phyloP scores from a whole-genome alignment of 2,888 invertebrate species.

The Drosophila conformis region DNA sequence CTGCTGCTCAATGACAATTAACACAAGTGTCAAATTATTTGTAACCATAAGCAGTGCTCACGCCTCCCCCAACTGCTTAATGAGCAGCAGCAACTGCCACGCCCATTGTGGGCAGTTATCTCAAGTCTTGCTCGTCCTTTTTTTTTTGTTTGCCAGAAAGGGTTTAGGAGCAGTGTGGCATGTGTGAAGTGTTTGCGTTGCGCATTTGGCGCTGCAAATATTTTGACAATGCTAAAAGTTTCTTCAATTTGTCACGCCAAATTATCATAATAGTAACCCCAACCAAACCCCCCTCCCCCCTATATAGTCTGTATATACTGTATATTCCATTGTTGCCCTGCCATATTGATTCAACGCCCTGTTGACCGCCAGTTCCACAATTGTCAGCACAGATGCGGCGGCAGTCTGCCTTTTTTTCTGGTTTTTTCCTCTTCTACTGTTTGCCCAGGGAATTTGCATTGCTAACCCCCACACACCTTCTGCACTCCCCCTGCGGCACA shows the following conservation, averaged over 20 bases:
- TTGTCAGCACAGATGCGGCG: slow-evolving; percentile 58
- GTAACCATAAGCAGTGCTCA: slow-evolving; percentile 57
- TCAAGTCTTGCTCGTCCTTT: too few relatives aligned
- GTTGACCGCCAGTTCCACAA: slow-evolving; percentile 60
- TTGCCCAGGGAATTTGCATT: slow-evolving; percentile 74
- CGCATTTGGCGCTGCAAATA: slow-evolving; percentile 73
- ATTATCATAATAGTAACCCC: slow-evolving; percentile 70
- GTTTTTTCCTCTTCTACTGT: slow-evolving; percentile 29
- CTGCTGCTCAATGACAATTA: slow-evolving; percentile 72
- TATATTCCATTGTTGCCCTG: slow-evolving; percentile 8
- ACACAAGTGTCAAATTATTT: slow-evolving; percentile 79
- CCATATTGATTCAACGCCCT: slow-evolving; percentile 70
- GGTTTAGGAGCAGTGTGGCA: slow-evolving; percentile 55
- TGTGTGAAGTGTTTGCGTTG: slow-evolving; percentile 74
- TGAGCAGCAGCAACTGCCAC: slow-evolving; percentile 25
- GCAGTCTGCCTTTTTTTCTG: slow-evolving; percentile 17
- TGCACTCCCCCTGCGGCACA: slow-evolving; percentile 3
- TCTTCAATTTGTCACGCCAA: slow-evolving; percentile 65
- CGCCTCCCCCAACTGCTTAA: slow-evolving; percentile 26
- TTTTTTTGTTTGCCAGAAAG: slow-evolving; percentile 21
- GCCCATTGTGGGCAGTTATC: slow-evolving; percentile 11
- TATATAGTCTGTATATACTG: too few relatives aligned
- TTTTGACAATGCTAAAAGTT: slow-evolving; percentile 65
- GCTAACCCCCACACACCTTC: slow-evolving; percentile 10
- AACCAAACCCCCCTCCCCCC: background rate